These are phyloP conservation scores for Arizona elegans DNA, from an alignment of 2,113 vertebrate genomes.

Conservation along the genomic window DNA sequence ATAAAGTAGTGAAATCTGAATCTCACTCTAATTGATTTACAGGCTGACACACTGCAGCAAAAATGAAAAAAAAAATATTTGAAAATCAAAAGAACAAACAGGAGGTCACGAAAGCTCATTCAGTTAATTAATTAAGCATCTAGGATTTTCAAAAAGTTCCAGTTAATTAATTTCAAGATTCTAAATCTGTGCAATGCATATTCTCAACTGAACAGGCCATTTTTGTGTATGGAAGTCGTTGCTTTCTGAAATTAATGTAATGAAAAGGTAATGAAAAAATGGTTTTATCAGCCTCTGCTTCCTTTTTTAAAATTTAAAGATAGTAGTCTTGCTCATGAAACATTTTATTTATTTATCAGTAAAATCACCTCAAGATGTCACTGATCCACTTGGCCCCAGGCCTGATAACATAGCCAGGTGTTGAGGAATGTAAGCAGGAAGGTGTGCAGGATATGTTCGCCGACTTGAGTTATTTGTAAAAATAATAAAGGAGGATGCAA, in stretches of 20 bases:
- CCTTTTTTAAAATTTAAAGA: not conserved
- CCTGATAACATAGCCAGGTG: too few species aligned
- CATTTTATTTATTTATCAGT: not conserved
- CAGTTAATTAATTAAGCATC: not conserved
- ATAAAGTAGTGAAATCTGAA: not conserved
- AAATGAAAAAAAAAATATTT: not conserved
- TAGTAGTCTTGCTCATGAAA: not conserved
- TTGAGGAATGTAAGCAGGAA: too few species aligned
- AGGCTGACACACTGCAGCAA: conserved; percentile 13
- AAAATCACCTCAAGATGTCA: too few species aligned
- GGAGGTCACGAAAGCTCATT: not conserved
- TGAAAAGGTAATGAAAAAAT: not conserved
- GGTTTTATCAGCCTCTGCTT: not conserved
- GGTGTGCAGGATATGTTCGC: too few species aligned
- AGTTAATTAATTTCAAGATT: not conserved
- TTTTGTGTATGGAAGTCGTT: not conserved
- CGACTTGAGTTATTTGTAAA: too few species aligned
- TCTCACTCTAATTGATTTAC: conserved; percentile 21
- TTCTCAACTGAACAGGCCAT: too few species aligned
- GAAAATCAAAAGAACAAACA: not conserved
- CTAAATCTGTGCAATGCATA: not conserved
- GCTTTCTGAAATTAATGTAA: not conserved
- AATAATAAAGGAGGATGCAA: not conserved
- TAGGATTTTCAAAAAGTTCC: not conserved
- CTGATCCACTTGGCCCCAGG: too few species aligned